Base-by-base conservation (phyloP, 2,888 invertebrate species). In the Copidosoma aretas region DNA sequence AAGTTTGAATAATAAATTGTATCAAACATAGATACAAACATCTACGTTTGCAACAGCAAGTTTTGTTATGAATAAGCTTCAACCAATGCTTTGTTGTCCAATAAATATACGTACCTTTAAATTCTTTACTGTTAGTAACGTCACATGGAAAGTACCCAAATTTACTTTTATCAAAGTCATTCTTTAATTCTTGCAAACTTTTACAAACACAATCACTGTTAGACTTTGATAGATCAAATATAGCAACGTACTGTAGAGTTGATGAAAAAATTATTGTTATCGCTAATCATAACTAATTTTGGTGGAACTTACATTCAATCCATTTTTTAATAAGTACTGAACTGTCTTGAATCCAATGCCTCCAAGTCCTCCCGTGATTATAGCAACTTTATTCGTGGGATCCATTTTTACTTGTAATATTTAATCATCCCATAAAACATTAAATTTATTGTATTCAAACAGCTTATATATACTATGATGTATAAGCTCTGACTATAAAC, bases 321-420 rank as follows among this genome's bases (percentile, higher is more conserved):
- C 86, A 69, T 85, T 85, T 65, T 82, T 79, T 8, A 89, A 77
- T 25, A 86, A 84, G 66, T 84, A 84, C 10, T 84, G 82, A 3
- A 84, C 85, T 62, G 85, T 86, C 61, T 80, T 80, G 25, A 82
- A 81, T 1, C 88, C 88, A 60, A 89, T 86, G 0, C 88, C 88
- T 17, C 81, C 80, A 0, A 88, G 87, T n/a, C 85, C 88, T 0
- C 88, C 88, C 0, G 88, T 88, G 14, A 89, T 72, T 14, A 79
- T 65, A 10, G 68, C 76, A 25, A 72, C 74, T 73, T 80, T 78
- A 19, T 68, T 73, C 19, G 74, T 72, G 21, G 77, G 73, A 14
- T 70, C 62, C 77, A 78, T 78, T 51, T 60, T 63, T 12, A 41
- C 14, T 41, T 14, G n/a, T n/a, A n/a, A n/a, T n/a, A n/a, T n/a